phyloP scores from a whole-genome alignment of 2,888 invertebrate genomes.

The Chesias legatella region DNA sequence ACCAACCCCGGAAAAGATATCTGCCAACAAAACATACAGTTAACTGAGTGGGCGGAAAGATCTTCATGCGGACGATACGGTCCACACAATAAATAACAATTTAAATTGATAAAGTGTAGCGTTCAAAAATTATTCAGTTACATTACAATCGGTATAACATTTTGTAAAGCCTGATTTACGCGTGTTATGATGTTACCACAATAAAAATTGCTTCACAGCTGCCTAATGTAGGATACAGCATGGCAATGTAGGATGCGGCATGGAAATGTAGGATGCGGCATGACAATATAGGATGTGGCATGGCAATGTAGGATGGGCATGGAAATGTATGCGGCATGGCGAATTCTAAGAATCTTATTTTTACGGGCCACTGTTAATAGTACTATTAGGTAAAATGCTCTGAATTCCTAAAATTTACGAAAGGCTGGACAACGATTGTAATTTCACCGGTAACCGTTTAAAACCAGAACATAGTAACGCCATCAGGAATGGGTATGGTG shows the following conservation, averaged over 20 bases:
- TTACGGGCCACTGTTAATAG: too few relatives aligned
- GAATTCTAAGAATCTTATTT: too few relatives aligned
- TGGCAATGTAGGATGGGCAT: too few relatives aligned
- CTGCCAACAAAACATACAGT: conserved; percentile 22
- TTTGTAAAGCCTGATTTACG: conserved; percentile 13
- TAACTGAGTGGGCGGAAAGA: conserved; percentile 38
- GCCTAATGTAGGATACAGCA: conserved; percentile 1
- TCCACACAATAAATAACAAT: conserved; percentile 63
- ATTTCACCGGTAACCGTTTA: too few relatives aligned
- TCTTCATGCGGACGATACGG: conserved; percentile 68
- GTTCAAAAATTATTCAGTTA: conserved; percentile 37
- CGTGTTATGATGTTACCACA: conserved; percentile 12
- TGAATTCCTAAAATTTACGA: too few relatives aligned
- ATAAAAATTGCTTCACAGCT: conserved; percentile 36
- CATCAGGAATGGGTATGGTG: too few relatives aligned
- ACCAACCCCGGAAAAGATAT: conserved; percentile 2
- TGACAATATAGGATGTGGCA: too few relatives aligned
- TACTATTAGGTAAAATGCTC: too few relatives aligned
- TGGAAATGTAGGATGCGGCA: too few relatives aligned
- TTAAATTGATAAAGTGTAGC: conserved; percentile 52
- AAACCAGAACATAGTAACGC: too few relatives aligned
- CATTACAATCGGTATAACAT: conserved; percentile 54
- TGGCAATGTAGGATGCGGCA: background rate
- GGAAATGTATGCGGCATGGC: too few relatives aligned
- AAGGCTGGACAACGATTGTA: too few relatives aligned